Evolutionary conservation across 2,888 invertebrate species (phyloP).

Genomic region (Venustoraphidia nigricollis): DNA sequence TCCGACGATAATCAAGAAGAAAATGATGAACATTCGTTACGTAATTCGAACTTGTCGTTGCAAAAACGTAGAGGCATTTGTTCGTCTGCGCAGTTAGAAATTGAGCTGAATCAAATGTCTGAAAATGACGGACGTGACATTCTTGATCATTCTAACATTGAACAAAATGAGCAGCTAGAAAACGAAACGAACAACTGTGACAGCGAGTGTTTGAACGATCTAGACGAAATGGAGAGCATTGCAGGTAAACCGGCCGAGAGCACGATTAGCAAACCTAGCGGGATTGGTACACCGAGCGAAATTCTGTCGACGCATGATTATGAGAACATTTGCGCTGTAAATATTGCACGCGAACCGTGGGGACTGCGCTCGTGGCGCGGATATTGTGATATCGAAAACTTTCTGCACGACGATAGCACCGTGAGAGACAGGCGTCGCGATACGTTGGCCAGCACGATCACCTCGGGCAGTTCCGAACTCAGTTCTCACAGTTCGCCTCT

Average conservation of each 20-base stretch:
- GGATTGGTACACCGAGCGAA: constrained; percentile 24
- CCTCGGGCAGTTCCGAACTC: constrained; percentile 40
- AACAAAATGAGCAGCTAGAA: neutral
- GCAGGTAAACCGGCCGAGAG: neutral
- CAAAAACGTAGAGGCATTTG: constrained; percentile 41
- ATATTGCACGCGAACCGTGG: constrained; percentile 47
- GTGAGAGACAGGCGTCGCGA: constrained; percentile 36
- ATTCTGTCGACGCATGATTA: constrained; percentile 46
- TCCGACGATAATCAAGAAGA: neutral
- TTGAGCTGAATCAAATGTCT: constrained; percentile 21
- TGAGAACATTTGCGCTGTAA: constrained; percentile 48
- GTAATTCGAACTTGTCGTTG: constrained; percentile 30
- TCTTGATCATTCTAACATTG: neutral
- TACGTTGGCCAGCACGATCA: constrained; percentile 33
- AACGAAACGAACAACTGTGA: neutral
- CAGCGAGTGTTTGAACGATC: too few species aligned
- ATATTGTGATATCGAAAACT: constrained; percentile 47
- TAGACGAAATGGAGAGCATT: neutral
- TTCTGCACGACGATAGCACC: constrained; percentile 44
- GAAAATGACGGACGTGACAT: neutral
- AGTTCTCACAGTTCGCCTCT: constrained; percentile 34
- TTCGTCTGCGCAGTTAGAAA: constrained; percentile 34
- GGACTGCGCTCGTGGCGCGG: constrained; percentile 48
- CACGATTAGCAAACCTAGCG: neutral
- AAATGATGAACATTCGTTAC: constrained; percentile 28